phyloP scores from a whole-genome alignment of 2,888 invertebrate genomes.

The Epistrophe eligans region DNA sequence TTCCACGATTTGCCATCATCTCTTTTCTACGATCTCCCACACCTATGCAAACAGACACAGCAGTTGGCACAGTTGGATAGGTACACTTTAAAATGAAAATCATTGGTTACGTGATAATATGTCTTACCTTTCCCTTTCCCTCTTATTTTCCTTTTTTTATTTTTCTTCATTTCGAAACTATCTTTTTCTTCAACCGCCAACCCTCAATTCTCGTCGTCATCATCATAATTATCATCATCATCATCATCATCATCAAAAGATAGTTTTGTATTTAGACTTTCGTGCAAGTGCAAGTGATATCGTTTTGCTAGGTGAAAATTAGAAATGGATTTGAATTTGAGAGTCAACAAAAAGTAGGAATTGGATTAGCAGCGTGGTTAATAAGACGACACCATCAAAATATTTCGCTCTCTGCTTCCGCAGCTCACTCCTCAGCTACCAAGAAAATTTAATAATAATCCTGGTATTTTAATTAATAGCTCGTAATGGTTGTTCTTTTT shows the following conservation, averaged over 20 bases:
- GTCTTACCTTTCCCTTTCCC: neutral
- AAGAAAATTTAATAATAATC: conserved; percentile 37
- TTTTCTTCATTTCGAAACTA: conserved; percentile 28
- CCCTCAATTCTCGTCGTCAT: neutral
- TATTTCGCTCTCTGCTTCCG: conserved; percentile 30
- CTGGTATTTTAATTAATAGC: conserved; percentile 58
- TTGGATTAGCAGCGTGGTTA: conserved; percentile 28
- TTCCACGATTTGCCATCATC: conserved; percentile 8
- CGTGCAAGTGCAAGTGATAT: conserved; percentile 40
- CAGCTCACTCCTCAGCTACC: neutral
- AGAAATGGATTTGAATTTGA: conserved; percentile 36
- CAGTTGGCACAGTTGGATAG: neutral
- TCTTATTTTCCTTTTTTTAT: conserved; percentile 8
- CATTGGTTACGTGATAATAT: conserved; percentile 36
- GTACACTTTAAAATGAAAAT: conserved; percentile 43
- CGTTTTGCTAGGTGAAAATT: conserved; percentile 11
- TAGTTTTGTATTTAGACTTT: conserved; percentile 45
- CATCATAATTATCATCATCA: neutral
- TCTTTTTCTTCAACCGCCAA: conserved; percentile 16
- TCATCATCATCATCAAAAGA: conserved; percentile 9
- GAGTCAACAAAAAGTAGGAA: conserved; percentile 34
- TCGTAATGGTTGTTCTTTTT: conserved; percentile 33
- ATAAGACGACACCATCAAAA: conserved; percentile 12
- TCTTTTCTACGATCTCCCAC: neutral
- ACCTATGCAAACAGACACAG: conserved; percentile 14